These are phyloP conservation scores for Helicolenus hilgendorfi DNA, from an alignment of 2,797 vertebrate species.

Conservation along the genomic window DNA sequence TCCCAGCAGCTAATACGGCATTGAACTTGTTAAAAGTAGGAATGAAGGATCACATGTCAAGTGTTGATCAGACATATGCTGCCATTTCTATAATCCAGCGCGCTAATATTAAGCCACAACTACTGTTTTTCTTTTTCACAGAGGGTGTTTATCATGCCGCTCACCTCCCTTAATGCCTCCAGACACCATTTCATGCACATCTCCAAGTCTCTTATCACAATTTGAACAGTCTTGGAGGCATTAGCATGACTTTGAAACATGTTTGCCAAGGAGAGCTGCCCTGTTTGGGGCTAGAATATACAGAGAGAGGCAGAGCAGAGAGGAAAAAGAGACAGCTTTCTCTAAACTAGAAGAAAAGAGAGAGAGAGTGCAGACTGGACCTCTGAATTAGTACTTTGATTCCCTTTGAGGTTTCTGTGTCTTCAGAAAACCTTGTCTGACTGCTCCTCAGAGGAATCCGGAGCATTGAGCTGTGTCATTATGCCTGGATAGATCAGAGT, in stretches of 20 bases:
- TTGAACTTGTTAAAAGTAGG: not conserved
- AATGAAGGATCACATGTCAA: not conserved
- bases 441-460: conserved; percentile 65
- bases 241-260: conserved; percentile 72
- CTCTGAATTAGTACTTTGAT: conserved; percentile 64
- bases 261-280: conserved; percentile 54
- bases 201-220: conserved; percentile 58
- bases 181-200: conserved; percentile 58
- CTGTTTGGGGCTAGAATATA: conserved; percentile 27
- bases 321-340: conserved; percentile 17
- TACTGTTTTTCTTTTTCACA: not conserved
- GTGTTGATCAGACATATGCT: not conserved
- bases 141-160: conserved; percentile 58
- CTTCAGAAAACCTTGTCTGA: conserved; percentile 57
- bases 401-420: conserved; percentile 56
- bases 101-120: not conserved
- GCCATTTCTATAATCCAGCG: not conserved
- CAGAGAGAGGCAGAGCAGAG: not conserved
- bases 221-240: conserved; percentile 54
- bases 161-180: conserved; percentile 39
- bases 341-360: conserved; percentile 31
- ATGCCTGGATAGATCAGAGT: conserved; percentile 62
- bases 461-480: conserved; percentile 72
- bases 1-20: not conserved
- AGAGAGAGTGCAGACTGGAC: not conserved